Evolutionary conservation across 2,888 invertebrate species (phyloP).

Genomic region (Aphidoletes aphidimyza): DNA sequence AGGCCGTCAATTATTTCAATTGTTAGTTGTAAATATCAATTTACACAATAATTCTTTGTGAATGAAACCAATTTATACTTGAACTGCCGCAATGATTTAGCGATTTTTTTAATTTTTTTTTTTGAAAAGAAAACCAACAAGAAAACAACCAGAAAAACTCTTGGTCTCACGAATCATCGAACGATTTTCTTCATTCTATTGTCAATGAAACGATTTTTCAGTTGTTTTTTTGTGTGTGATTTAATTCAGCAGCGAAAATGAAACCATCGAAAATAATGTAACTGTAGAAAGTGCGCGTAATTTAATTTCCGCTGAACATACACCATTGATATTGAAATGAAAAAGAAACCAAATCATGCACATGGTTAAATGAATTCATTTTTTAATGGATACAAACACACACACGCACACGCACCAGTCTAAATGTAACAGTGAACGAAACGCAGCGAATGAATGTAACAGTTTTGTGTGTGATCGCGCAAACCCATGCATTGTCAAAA

Average conservation of each 20-base stretch:
- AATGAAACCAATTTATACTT: not conserved
- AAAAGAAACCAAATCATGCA: not conserved
- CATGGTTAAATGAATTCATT: not conserved
- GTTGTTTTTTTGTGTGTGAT: slow-evolving; percentile 13
- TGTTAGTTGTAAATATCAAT: too few species aligned
- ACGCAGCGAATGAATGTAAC: not conserved
- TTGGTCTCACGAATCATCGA: not conserved
- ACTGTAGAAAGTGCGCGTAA: not conserved
- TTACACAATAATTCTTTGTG: not conserved
- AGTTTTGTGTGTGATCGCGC: slow-evolving; percentile 20
- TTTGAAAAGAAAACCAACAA: too few species aligned
- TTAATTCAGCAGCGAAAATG: not conserved
- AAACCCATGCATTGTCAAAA: slow-evolving; percentile 20
- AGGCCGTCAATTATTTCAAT: too few species aligned
- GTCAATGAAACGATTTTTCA: too few species aligned
- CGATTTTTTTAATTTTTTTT: too few species aligned
- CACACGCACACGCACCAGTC: not conserved
- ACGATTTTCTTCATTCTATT: too few species aligned
- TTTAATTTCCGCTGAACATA: slow-evolving; percentile 23
- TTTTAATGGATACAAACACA: not conserved
- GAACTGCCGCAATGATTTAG: not conserved
- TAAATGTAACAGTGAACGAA: not conserved
- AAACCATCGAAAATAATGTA: not conserved
- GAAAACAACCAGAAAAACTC: not conserved
- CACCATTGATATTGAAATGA: not conserved